Percentiles rank a stretch among this genome's conserved stretches.
These are phyloP conservation scores for Elgaria multicarinata DNA, from an alignment of 2,113 vertebrate genomes.

Conservation along the genomic window DNA sequence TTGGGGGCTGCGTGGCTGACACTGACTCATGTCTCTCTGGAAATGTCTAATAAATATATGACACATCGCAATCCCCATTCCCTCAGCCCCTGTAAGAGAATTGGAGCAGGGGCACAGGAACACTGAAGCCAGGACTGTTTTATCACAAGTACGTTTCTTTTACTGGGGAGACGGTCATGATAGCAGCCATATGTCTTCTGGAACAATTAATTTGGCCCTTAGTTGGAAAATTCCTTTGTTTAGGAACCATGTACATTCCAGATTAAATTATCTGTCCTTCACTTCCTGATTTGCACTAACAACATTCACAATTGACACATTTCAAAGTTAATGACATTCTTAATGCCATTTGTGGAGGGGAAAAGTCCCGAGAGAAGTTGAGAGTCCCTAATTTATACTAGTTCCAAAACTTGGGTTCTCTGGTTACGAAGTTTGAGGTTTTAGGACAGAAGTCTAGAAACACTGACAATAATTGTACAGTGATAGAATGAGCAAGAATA, in stretches of 20 bases:
- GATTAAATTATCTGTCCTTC: background rate
- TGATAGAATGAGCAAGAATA: background rate
- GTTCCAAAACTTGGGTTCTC: background rate
- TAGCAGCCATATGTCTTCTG: background rate
- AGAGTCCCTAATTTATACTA: background rate
- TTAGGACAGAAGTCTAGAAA: background rate
- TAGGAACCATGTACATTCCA: background rate
- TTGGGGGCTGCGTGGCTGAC: background rate
- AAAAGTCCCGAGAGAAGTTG: background rate
- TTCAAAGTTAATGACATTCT: background rate
- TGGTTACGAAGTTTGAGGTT: background rate
- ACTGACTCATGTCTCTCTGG: background rate
- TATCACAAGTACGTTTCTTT: background rate
- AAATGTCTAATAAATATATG: background rate
- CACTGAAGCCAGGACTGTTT: background rate
- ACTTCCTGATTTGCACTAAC: background rate
- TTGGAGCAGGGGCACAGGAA: background rate
- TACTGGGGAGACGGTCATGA: background rate
- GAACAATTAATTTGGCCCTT: background rate
- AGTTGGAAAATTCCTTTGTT: background rate
- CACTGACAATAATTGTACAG: fast-evolving
- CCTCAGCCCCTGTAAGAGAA: background rate
- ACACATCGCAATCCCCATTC: background rate
- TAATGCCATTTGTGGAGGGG: background rate
- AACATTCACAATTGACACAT: constrained; percentile 1